These are phyloP conservation scores for Odobenus rosmarus DNA, from an alignment of 2,113 vertebrate genomes.

Conservation along the genomic window DNA sequence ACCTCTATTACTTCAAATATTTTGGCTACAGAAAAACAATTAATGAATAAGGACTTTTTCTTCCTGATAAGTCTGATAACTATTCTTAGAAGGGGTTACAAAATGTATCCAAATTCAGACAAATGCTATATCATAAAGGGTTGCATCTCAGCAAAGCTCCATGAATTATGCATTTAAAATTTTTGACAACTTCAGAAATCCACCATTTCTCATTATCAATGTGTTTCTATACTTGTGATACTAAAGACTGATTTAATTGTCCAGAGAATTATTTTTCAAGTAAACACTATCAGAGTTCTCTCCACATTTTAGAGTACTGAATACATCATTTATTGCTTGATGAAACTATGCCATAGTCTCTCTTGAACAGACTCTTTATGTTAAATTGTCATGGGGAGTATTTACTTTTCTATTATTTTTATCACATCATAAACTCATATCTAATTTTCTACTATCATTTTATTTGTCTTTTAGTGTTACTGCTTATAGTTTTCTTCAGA, in stretches of 20 bases:
- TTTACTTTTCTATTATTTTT: neutral
- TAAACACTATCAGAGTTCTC: neutral
- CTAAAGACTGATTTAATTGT: neutral
- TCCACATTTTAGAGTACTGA: neutral
- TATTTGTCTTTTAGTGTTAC: conserved; percentile 22
- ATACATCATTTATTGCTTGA: neutral
- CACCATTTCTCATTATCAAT: neutral
- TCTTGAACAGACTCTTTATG: neutral
- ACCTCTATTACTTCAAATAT: neutral
- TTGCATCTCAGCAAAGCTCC: neutral
- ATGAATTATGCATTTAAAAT: neutral
- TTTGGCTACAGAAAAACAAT: neutral
- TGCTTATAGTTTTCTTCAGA: neutral
- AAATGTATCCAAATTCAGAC: neutral
- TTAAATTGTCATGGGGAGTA: neutral
- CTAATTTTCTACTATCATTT: neutral
- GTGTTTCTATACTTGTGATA: neutral
- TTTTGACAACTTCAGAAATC: neutral
- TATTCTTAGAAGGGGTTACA: neutral
- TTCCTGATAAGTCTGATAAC: neutral
- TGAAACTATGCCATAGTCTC: neutral
- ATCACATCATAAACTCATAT: neutral
- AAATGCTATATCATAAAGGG: neutral
- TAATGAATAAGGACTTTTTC: neutral
- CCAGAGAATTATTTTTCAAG: neutral